Percentiles rank a stretch among this genome's conserved stretches.
Conservation (phyloP, 2,888 invertebrate species). For the Mythimna lalbum region DNA sequence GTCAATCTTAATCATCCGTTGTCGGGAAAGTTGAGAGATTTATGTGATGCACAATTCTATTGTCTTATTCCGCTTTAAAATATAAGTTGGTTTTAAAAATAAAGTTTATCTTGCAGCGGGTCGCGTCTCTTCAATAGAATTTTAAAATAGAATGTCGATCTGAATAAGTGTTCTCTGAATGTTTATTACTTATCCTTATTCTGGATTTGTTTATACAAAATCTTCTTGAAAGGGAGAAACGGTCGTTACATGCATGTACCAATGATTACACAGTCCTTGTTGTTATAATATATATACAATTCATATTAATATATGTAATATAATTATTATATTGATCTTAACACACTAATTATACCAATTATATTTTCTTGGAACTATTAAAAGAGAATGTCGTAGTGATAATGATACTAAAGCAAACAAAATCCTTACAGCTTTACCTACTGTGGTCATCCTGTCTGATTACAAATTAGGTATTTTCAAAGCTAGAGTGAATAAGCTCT, state of each 20-base stretch:
- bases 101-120: slow-evolving; percentile 48
- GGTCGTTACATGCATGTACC: slow-evolving; percentile 8
- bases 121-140: slow-evolving; percentile 54
- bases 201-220: not conserved
- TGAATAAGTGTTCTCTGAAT: slow-evolving; percentile 31
- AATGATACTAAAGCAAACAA: too few species aligned
- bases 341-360: too few species aligned
- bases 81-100: slow-evolving; percentile 58
- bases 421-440: too few species aligned
- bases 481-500: too few species aligned
- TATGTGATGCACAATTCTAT: slow-evolving; percentile 70
- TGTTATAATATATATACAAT: too few species aligned
- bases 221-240: not conserved
- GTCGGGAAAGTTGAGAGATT: slow-evolving; percentile 76
- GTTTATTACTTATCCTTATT: slow-evolving; percentile 22
- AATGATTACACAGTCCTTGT: too few species aligned
- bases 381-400: too few species aligned
- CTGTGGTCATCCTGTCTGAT: too few species aligned
- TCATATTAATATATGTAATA: too few species aligned
- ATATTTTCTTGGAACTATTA: too few species aligned
- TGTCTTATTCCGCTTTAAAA: slow-evolving; percentile 61
- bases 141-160: slow-evolving; percentile 47
- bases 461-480: too few species aligned
- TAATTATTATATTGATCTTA: too few species aligned
- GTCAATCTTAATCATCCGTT: slow-evolving; percentile 80